phyloP scores from a whole-genome alignment of 2,797 vertebrate species.

The Pangasius mekongensis region DNA sequence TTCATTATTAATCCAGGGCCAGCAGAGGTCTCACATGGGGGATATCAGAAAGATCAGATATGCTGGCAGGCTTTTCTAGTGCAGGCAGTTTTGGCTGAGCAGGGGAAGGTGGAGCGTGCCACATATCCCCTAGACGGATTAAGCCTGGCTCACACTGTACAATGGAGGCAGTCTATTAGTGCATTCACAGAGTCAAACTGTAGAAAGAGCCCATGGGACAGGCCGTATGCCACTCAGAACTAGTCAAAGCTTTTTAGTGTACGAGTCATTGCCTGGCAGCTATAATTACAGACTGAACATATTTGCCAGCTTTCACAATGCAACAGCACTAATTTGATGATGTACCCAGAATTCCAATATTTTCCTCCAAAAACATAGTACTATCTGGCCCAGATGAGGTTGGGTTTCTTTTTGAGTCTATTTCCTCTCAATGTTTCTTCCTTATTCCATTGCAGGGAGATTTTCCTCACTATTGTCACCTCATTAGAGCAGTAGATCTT shows the following conservation, averaged over 20 bases:
- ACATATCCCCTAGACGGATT: slow-evolving; percentile 28
- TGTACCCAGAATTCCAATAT: neutral
- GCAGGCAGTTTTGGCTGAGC: neutral
- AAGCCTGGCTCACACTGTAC: slow-evolving; percentile 20
- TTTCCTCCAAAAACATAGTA: neutral
- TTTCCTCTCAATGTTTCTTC: neutral
- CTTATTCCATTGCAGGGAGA: neutral
- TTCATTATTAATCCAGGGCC: slow-evolving; percentile 68
- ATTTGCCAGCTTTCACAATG: neutral
- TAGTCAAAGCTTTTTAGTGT: slow-evolving; percentile 2
- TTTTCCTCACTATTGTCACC: neutral
- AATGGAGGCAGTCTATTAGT: slow-evolving; percentile 11
- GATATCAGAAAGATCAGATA: slow-evolving; percentile 58
- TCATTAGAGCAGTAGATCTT: neutral
- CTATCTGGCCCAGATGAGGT: neutral
- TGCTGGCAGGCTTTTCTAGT: slow-evolving; percentile 42
- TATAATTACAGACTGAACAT: neutral
- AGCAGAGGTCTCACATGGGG: slow-evolving; percentile 61
- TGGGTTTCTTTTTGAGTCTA: too few species aligned
- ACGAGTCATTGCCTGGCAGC: slow-evolving; percentile 18
- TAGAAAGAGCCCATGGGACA: slow-evolving; percentile 13
- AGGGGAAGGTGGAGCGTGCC: slow-evolving; percentile 17
- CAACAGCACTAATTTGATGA: slow-evolving; percentile 10
- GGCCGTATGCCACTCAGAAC: slow-evolving; percentile 10
- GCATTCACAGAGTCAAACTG: slow-evolving; percentile 16